Conservation (phyloP, 2,888 invertebrate genomes). For the Smittia sp. region DNA sequence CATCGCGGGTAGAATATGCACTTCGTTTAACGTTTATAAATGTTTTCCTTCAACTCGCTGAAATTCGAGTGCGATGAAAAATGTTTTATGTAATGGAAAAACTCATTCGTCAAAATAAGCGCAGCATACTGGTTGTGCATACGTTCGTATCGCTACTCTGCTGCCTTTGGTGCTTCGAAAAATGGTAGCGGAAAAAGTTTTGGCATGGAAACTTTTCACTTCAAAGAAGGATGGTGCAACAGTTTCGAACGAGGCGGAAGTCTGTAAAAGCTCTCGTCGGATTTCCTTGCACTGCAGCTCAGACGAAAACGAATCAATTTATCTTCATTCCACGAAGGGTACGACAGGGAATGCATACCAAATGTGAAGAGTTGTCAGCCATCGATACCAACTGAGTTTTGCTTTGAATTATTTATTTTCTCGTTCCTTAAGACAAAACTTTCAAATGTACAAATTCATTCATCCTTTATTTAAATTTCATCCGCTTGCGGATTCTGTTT, state of each 20-base stretch:
- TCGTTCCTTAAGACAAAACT: too few relatives aligned
- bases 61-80: background rate
- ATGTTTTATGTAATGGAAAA: background rate
- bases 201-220: background rate
- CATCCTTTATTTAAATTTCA: too few relatives aligned
- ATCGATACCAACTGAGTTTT: too few relatives aligned
- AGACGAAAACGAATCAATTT: background rate
- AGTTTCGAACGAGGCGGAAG: conserved; percentile 8
- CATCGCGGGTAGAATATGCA: background rate
- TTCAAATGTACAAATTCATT: too few relatives aligned
- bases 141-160: too few relatives aligned
- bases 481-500: too few relatives aligned
- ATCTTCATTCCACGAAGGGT: background rate
- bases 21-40: background rate
- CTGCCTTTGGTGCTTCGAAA: background rate
- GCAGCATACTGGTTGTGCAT: background rate
- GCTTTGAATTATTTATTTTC: too few relatives aligned
- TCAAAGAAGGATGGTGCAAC: background rate
- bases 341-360: too few relatives aligned
- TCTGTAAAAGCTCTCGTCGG: conserved; percentile 7
- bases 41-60: background rate
- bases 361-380: too few relatives aligned
- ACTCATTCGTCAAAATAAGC: conserved; percentile 11
- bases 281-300: background rate
- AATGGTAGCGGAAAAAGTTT: background rate